Evolutionary conservation across 2,113 vertebrate genomes (phyloP).

Genomic region (Thomomys bottae): DNA sequence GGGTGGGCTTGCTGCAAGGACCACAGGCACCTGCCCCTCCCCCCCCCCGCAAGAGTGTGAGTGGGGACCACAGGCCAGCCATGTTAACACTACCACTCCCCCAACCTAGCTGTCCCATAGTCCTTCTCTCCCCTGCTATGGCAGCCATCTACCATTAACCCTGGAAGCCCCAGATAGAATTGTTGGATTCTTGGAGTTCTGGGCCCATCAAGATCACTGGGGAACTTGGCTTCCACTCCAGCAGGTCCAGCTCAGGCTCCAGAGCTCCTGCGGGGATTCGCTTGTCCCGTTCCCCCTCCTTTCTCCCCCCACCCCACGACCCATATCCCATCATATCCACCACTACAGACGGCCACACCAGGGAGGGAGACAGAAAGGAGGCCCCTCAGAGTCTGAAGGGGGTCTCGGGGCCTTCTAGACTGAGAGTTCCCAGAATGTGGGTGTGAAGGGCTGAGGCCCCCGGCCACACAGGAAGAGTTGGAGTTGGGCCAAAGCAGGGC

Average conservation of each 20-base stretch:
- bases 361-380: neutral
- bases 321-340: neutral
- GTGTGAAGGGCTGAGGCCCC: neutral
- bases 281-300: too few relatives aligned
- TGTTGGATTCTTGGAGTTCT: neutral
- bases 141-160: neutral
- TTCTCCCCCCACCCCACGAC: accelerated
- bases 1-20: neutral
- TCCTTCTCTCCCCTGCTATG: neutral
- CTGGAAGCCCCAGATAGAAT: accelerated
- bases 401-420: neutral
- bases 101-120: accelerated
- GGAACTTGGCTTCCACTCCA: neutral
- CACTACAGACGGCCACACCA: neutral
- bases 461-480: neutral
- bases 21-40: accelerated
- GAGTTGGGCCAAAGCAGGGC: neutral
- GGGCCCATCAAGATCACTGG: accelerated
- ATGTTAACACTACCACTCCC: accelerated
- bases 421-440: neutral
- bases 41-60: neutral
- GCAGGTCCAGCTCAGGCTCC: too few relatives aligned
- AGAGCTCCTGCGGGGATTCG: too few relatives aligned
- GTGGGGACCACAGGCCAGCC: accelerated
- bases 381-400: neutral